Conservation (phyloP, 2,797 vertebrate genomes). For the Poeciliopsis presidionis region DNA sequence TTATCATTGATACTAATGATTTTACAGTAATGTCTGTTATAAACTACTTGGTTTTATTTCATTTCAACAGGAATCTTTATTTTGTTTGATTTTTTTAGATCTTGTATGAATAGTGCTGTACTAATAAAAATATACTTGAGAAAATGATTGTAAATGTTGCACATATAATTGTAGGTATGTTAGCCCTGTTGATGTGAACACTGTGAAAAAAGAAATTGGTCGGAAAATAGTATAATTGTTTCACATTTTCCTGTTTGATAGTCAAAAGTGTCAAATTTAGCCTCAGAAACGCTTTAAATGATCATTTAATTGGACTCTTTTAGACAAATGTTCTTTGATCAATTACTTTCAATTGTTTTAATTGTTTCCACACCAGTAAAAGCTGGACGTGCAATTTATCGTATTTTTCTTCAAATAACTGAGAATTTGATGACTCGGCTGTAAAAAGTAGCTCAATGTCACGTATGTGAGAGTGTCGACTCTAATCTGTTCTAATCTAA, state of each 20-base stretch:
- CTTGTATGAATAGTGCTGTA: not conserved
- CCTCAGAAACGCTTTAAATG: not conserved
- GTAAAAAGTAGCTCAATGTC: not conserved
- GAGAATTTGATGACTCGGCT: not conserved
- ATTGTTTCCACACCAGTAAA: not conserved
- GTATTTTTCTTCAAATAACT: not conserved
- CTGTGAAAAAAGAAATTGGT: not conserved
- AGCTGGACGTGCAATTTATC: not conserved
- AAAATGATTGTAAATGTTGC: not conserved
- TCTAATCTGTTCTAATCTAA: not conserved
- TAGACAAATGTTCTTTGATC: not conserved
- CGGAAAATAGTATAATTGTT: not conserved
- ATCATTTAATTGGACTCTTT: not conserved
- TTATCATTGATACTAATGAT: not conserved
- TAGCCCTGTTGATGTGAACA: not conserved
- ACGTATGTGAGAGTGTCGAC: not conserved
- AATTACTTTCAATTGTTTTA: not conserved
- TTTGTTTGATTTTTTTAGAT: not conserved
- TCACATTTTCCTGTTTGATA: not conserved
- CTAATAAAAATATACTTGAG: not conserved
- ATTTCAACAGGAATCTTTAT: not conserved
- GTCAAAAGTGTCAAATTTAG: not conserved
- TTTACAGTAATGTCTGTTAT: not conserved
- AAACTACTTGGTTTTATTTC: not conserved
- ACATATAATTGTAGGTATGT: too few species aligned